Evolutionary conservation across 2,888 invertebrate genomes (phyloP).

Genomic region (Leptothorax acervorum): DNA sequence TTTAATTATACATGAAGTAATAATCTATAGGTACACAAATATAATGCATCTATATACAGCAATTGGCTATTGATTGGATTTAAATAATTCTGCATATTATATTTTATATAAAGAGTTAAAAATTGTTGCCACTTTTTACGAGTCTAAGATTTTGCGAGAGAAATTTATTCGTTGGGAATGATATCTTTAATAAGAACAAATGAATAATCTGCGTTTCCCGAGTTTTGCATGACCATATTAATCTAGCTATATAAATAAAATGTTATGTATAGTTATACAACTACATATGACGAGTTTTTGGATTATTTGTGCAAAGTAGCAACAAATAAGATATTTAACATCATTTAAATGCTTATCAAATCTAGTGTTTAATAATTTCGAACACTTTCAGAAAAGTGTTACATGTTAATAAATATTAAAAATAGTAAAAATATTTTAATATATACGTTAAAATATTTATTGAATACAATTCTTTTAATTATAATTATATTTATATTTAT

Average conservation of each 20-base stretch:
- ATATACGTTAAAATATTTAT: not conserved
- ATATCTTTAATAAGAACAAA: constrained; percentile 1
- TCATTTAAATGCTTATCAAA: not conserved
- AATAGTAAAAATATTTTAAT: not conserved
- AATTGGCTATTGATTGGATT: not conserved
- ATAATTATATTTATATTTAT: not conserved
- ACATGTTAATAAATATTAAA: not conserved
- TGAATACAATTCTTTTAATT: not conserved
- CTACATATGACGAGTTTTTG: not conserved
- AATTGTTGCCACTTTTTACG: not conserved
- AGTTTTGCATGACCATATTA: not conserved
- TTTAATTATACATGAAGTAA: not conserved
- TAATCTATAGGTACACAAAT: not conserved
- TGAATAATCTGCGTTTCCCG: not conserved
- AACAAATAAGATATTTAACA: not conserved
- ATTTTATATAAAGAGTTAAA: constrained; percentile 6
- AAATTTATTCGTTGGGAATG: not conserved
- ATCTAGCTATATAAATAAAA: not conserved
- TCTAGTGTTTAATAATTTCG: not conserved
- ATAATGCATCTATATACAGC: not conserved
- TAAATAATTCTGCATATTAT: not conserved
- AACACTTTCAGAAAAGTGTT: not conserved
- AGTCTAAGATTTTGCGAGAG: not conserved
- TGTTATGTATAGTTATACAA: not conserved
- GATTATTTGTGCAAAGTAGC: not conserved